Evolutionary conservation across 2,888 invertebrate genomes (phyloP).

Genomic region (Pantelozetes paolii): DNA sequence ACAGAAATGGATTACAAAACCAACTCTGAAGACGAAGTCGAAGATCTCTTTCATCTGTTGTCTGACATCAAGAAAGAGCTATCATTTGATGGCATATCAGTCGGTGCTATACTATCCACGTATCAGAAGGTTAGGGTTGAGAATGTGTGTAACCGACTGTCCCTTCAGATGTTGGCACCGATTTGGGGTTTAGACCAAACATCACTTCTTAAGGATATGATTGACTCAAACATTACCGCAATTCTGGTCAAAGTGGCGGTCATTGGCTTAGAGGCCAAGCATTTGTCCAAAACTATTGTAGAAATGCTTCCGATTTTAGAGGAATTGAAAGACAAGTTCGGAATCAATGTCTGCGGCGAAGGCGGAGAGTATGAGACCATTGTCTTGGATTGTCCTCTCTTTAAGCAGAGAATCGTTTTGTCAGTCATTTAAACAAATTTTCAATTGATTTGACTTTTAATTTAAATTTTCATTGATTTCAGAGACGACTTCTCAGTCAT

Average conservation of each 20-base stretch:
- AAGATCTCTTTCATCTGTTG: conserved; percentile 84
- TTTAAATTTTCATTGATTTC: background rate
- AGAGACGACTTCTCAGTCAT: conserved; percentile 74
- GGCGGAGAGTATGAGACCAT: conserved; percentile 99
- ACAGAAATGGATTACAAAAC: conserved; percentile 69
- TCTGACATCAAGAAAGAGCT: conserved; percentile 69
- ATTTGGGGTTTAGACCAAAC: conserved; percentile 94
- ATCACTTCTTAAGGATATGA: conserved; percentile 93
- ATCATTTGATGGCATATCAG: conserved; percentile 84
- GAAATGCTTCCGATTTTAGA: conserved; percentile 82
- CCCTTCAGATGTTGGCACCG: conserved; percentile 81
- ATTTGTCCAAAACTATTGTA: conserved; percentile 77
- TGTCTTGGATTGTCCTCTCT: conserved; percentile 93
- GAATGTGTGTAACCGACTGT: conserved; percentile 92
- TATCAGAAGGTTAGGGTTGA: conserved; percentile 97
- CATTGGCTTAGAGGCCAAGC: conserved; percentile 80
- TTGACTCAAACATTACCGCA: conserved; percentile 82
- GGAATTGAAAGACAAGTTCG: conserved; percentile 87
- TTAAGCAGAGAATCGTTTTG: conserved; percentile 64
- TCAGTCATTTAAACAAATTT: conserved; percentile 29
- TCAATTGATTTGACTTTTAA: conserved; percentile 8
- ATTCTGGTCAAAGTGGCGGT: conserved; percentile 97
- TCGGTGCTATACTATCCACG: conserved; percentile 95
- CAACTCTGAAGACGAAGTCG: conserved; percentile 89
- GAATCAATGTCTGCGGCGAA: conserved; percentile 93